A percentile compares a stretch with the other conserved stretches of the same genome.
These are phyloP conservation scores for Campoplex capitator DNA, from an alignment of 2,888 invertebrate genomes.

Conservation along the genomic window DNA sequence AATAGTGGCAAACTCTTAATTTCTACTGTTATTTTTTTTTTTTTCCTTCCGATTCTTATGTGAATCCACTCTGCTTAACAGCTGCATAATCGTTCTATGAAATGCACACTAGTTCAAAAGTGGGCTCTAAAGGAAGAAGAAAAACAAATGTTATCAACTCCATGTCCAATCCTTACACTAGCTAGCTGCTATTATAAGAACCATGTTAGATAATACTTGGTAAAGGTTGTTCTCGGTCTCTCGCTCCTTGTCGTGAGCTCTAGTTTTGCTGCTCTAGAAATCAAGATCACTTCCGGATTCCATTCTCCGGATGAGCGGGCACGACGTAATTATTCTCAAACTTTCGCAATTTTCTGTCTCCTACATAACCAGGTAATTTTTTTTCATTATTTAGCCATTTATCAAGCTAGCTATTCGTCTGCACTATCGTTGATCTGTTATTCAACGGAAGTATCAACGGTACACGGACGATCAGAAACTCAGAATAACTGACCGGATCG, in stretches of 20 bases:
- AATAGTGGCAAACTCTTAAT: background rate
- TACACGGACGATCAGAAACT: no score
- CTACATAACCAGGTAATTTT: background rate
- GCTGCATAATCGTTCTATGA: background rate
- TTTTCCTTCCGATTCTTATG: background rate
- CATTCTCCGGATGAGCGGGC: slow-evolving; percentile 8
- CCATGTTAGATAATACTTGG: slow-evolving; percentile 4
- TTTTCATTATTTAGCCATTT: background rate
- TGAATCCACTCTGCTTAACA: background rate
- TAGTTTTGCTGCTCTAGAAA: background rate
- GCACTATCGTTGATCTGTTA: background rate
- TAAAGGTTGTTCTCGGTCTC: background rate
- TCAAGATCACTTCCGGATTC: background rate
- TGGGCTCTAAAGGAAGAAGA: background rate
- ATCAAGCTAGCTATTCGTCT: background rate
- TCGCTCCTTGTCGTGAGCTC: background rate
- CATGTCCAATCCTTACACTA: background rate
- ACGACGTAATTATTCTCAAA: slow-evolving; percentile 15
- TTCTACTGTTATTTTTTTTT: no score
- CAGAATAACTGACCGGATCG: no score
- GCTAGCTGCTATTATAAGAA: background rate
- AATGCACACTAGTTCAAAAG: background rate
- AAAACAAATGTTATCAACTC: background rate
- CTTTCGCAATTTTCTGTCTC: background rate
- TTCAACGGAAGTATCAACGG: background rate